A percentile compares a stretch with the other conserved stretches of the same genome.
These are phyloP conservation scores for Peribatodes rhomboidaria DNA, from an alignment of 2,888 invertebrate genomes.

Conservation along the genomic window DNA sequence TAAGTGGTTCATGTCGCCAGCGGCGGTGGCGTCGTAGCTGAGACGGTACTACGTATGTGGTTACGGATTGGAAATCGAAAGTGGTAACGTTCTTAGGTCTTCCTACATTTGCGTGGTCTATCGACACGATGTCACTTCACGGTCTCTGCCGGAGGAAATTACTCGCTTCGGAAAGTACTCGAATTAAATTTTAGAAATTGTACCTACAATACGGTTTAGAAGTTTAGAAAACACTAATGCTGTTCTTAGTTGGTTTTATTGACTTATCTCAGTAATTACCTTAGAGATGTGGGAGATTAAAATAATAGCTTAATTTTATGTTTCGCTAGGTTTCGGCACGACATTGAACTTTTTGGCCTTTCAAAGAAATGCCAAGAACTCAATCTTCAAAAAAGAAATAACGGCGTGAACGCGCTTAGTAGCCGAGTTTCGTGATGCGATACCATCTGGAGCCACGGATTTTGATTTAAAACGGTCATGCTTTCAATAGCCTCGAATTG, in stretches of 20 bases:
- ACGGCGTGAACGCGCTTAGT: conserved; percentile 29
- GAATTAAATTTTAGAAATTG: conserved; percentile 29
- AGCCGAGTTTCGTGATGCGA: conserved; percentile 52
- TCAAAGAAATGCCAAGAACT: conserved; percentile 36
- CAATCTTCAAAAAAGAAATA: conserved; percentile 37
- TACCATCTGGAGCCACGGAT: conserved; percentile 51
- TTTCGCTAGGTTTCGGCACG: conserved; percentile 35
- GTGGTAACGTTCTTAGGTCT: conserved; percentile 61
- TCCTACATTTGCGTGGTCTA: conserved; percentile 55
- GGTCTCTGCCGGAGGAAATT: conserved; percentile 48
- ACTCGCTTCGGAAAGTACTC: conserved; percentile 26
- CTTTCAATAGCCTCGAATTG: conserved; percentile 65
- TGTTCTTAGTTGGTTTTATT: conserved; percentile 9
- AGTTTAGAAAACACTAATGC: conserved; percentile 10
- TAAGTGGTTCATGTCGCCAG: conserved; percentile 40
- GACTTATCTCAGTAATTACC: conserved; percentile 15
- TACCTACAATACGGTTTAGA: conserved; percentile 13
- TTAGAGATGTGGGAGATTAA: conserved; percentile 13
- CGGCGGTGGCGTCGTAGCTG: conserved; percentile 45
- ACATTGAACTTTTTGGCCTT: conserved; percentile 35
- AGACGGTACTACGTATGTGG: conserved; percentile 33
- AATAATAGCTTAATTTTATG: conserved; percentile 19
- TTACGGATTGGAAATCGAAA: conserved; percentile 67
- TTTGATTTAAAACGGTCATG: conserved; percentile 58
- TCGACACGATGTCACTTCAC: conserved; percentile 47